These are phyloP conservation scores for Druon quercuslanigerum DNA, from an alignment of 1,140 invertebrate species.

Conservation along the genomic window DNA sequence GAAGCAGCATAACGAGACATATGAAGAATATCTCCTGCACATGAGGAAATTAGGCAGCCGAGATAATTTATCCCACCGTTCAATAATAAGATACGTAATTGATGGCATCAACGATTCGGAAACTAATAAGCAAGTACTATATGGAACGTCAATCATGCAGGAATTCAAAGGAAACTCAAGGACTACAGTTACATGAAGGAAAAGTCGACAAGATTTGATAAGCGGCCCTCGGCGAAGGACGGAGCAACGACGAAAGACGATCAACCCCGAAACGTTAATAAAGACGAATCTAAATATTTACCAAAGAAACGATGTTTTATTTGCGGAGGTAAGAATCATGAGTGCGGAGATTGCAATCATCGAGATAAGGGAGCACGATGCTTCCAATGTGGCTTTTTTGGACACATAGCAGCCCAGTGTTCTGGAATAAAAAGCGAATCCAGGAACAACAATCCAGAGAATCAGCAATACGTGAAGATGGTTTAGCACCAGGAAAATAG, in stretches of 20 bases:
- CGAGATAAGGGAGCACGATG: neutral
- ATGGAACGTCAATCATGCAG: neutral
- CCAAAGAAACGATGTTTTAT: neutral
- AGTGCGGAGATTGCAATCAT: neutral
- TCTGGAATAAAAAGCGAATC: too few species aligned
- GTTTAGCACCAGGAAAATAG: neutral
- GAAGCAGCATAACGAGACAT: neutral
- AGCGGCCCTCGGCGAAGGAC: neutral
- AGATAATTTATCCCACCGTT: neutral
- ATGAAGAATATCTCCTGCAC: neutral
- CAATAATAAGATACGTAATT: neutral
- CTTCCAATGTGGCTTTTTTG: neutral
- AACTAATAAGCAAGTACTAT: neutral
- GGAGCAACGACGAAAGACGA: too few species aligned
- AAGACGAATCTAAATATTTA: neutral
- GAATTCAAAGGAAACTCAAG: neutral
- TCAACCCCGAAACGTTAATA: neutral
- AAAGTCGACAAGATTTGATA: neutral
- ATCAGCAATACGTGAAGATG: too few species aligned
- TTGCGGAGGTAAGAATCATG: neutral
- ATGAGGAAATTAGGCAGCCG: neutral
- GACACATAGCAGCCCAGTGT: too few species aligned
- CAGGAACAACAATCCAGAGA: too few species aligned
- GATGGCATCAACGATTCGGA: neutral
- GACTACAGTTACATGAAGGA: neutral